Evolutionary conservation across 2,113 vertebrate species (phyloP).

Genomic region (Brachyhypopomus gauderio): DNA sequence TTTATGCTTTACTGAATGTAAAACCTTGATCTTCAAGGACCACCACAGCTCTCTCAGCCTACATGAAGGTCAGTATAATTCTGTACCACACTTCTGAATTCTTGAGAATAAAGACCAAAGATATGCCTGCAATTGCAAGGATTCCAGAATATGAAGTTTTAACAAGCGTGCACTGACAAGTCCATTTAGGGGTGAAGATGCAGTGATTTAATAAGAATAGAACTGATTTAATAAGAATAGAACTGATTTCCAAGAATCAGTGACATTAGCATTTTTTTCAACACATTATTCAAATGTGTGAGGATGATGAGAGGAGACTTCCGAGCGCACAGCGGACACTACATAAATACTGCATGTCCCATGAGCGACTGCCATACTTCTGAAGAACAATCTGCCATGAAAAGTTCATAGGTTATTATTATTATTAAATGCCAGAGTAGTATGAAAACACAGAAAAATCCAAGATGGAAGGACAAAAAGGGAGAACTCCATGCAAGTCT

Average conservation of each 20-base stretch:
- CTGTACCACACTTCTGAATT: not conserved
- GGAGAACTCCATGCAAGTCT: constrained; percentile 1
- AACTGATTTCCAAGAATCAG: constrained; percentile 22
- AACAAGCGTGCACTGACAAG: not conserved
- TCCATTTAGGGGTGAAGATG: not conserved
- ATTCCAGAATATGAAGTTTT: not conserved
- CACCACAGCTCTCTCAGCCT: not conserved
- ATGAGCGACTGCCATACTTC: constrained; percentile 12
- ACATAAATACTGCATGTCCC: too few species aligned
- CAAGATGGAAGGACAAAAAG: constrained; percentile 10
- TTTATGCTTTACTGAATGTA: not conserved
- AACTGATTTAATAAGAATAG: not conserved
- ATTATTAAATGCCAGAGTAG: constrained; percentile 38
- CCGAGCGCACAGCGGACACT: not conserved
- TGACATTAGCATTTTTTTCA: not conserved
- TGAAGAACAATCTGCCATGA: constrained; percentile 32
- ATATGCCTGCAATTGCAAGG: not conserved
- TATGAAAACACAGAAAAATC: constrained; percentile 27
- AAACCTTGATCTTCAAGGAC: not conserved
- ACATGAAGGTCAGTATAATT: not conserved
- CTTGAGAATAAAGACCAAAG: not conserved
- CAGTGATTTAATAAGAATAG: not conserved
- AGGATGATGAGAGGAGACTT: constrained; percentile 10
- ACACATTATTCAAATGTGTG: not conserved
- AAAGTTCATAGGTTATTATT: constrained; percentile 52